Conservation (phyloP, 2,797 vertebrate genomes). For the Sandelia bainsii region DNA sequence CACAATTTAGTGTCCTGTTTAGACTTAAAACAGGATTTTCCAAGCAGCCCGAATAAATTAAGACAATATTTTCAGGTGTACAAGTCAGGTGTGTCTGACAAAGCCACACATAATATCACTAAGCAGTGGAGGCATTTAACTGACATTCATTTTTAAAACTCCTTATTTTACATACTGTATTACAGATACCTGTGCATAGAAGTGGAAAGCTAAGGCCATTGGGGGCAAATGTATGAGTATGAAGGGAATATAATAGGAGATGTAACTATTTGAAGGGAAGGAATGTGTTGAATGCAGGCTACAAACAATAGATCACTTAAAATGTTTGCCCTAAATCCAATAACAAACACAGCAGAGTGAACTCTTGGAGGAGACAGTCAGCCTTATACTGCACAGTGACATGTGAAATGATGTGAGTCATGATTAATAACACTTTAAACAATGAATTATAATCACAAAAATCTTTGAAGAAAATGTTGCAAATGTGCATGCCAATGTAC, state of each 20-base stretch:
- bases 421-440: conserved; percentile 32
- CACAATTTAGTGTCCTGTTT: conserved; percentile 52
- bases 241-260: conserved; percentile 29
- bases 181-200: conserved; percentile 80
- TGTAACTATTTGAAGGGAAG: conserved; percentile 13
- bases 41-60: conserved; percentile 81
- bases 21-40: conserved; percentile 54
- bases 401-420: conserved; percentile 4
- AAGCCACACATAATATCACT: conserved; percentile 69
- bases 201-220: conserved; percentile 84
- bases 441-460: conserved; percentile 36
- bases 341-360: conserved; percentile 18
- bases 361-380: conserved; percentile 28
- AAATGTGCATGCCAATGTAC: conserved; percentile 32
- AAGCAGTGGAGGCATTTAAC: conserved; percentile 72
- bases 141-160: conserved; percentile 75
- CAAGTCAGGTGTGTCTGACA: conserved; percentile 68
- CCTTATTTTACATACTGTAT: conserved; percentile 55
- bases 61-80: conserved; percentile 76
- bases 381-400: conserved; percentile 47
- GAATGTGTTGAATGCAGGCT: conserved; percentile 31
- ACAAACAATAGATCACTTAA: conserved; percentile 13
- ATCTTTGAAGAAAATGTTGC: conserved; percentile 29
- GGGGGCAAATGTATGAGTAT: conserved; percentile 34
- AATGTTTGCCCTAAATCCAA: conserved; percentile 14